These are phyloP conservation scores for Nesospiza acunhae DNA, from an alignment of 2,113 vertebrate species.

Conservation along the genomic window DNA sequence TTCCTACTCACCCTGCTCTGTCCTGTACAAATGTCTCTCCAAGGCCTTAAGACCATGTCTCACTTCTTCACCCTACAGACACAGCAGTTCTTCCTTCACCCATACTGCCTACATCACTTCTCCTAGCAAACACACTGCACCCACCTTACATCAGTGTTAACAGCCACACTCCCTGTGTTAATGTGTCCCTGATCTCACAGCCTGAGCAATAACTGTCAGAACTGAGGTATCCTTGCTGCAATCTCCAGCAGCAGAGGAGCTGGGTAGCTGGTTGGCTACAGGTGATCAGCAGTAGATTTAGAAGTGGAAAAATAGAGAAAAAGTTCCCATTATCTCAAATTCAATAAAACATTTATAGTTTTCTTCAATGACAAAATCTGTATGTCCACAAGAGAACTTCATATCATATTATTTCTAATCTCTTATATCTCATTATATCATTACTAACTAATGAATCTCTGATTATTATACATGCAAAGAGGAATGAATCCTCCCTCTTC, in stretches of 20 bases:
- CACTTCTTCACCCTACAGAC: not conserved
- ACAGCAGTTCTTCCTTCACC: not conserved
- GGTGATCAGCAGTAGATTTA: not conserved
- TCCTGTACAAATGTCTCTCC: not conserved
- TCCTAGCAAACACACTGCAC: not conserved
- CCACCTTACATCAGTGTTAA: not conserved
- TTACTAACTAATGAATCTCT: not conserved
- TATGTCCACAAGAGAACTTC: not conserved
- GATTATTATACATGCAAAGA: not conserved
- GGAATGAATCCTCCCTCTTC: not conserved
- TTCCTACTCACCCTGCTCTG: not conserved
- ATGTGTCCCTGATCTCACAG: not conserved
- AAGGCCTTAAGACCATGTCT: not conserved
- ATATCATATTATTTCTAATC: not conserved
- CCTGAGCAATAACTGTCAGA: not conserved
- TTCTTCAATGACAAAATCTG: not conserved
- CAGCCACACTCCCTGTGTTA: not conserved
- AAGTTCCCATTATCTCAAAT: not conserved
- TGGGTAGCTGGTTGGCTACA: not conserved
- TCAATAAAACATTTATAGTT: not conserved
- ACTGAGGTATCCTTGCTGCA: not conserved
- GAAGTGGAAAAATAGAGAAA: not conserved
- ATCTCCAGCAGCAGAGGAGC: not conserved
- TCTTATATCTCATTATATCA: not conserved
- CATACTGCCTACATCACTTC: not conserved